Conservation (phyloP, 1,140 invertebrate genomes). For the Pissodes strobi region DNA sequence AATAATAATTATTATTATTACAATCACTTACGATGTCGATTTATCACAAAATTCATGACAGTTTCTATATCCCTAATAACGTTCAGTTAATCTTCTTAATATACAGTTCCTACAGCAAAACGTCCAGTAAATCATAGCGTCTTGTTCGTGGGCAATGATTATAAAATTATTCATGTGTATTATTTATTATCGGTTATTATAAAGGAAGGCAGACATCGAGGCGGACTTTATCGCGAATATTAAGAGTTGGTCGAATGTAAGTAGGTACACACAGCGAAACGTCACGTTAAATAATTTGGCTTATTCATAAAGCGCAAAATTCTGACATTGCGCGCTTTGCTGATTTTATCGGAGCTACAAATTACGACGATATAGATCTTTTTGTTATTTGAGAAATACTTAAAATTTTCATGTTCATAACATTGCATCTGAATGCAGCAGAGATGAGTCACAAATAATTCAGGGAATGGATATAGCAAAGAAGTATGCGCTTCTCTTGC, state of each 20-base stretch:
- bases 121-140: too few species aligned
- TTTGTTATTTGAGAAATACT: neutral
- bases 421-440: neutral
- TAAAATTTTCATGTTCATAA: neutral
- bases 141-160: neutral
- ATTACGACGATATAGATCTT: neutral
- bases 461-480: too few species aligned
- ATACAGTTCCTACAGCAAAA: too few species aligned
- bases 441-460: too few species aligned
- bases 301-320: constrained; percentile 12
- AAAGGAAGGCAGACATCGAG: neutral
- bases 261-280: constrained; percentile 1
- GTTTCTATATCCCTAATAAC: too few species aligned
- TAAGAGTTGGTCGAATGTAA: constrained; percentile 1
- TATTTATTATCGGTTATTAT: neutral
- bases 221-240: neutral
- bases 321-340: neutral
- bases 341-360: neutral
- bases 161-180: neutral
- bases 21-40: too few species aligned
- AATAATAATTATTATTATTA: too few species aligned
- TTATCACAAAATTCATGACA: too few species aligned
- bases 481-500: too few species aligned
- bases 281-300: constrained; percentile 15
- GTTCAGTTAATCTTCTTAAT: too few species aligned